Evolutionary conservation across 2,888 invertebrate genomes (phyloP).

Genomic region (Microdon myrmicae): DNA sequence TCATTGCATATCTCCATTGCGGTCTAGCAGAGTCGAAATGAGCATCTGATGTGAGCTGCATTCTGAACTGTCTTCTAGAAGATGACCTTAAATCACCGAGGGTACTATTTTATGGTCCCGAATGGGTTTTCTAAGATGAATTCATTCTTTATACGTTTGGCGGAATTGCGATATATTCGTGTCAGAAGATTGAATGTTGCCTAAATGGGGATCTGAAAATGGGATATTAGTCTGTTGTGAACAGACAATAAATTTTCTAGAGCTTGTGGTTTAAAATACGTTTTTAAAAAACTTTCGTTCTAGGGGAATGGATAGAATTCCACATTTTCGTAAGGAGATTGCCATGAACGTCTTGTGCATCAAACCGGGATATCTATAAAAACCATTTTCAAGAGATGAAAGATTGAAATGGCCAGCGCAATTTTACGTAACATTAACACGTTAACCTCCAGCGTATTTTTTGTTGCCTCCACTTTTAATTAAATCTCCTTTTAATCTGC

Average conservation of each 20-base stretch:
- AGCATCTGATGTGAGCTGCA: conserved; percentile 11
- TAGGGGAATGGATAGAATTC: no score
- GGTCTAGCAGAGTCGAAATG: neutral
- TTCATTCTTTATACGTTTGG: conserved; percentile 27
- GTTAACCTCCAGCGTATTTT: no score
- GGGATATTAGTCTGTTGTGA: conserved; percentile 44
- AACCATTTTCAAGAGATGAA: no score
- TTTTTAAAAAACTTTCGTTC: no score
- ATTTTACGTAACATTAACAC: no score
- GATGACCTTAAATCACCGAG: conserved; percentile 49
- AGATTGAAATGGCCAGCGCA: no score
- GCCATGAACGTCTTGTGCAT: no score
- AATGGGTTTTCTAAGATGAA: conserved; percentile 42
- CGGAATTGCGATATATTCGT: neutral
- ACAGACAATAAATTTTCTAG: conserved; percentile 36
- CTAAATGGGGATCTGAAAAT: conserved; percentile 38
- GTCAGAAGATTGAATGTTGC: conserved; percentile 37
- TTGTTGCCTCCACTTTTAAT: no score
- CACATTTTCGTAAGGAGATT: no score
- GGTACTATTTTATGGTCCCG: conserved; percentile 45
- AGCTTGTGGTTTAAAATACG: no score
- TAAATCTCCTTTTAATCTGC: no score
- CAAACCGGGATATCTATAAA: no score
- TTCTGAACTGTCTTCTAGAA: conserved; percentile 32
- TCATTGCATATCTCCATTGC: conserved; percentile 39